Evolutionary conservation across 2,888 invertebrate species (phyloP).

Genomic region (Malthinus seriepunctatus): DNA sequence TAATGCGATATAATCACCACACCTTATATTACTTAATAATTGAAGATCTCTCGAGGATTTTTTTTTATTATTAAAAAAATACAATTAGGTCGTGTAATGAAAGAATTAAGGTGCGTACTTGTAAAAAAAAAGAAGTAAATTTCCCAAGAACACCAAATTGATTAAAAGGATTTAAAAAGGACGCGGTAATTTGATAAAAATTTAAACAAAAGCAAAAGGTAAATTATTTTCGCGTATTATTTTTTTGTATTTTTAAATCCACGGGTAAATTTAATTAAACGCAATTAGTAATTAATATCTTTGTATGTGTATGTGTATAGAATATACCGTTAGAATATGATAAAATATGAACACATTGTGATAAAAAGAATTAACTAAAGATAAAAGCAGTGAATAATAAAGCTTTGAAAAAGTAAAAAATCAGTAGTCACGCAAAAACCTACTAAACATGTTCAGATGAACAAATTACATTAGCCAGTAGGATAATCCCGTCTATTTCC

Average conservation of each 20-base stretch:
- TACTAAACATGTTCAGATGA: conserved; percentile 55
- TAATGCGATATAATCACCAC: no score
- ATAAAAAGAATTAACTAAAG: conserved; percentile 54
- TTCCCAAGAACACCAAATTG: no score
- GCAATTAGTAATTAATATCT: conserved; percentile 36
- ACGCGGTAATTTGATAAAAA: not conserved
- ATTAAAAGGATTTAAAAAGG: not conserved
- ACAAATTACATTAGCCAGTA: conserved; percentile 54
- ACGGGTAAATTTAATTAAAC: conserved; percentile 35
- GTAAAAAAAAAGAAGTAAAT: no score
- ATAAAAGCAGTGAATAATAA: conserved; percentile 54
- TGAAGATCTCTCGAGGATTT: no score
- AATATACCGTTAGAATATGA: conserved; percentile 11
- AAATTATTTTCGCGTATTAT: no score
- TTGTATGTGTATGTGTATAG: conserved; percentile 10
- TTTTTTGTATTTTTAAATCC: conserved; percentile 8
- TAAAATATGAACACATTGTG: conserved; percentile 35
- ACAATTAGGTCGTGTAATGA: no score
- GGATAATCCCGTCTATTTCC: conserved; percentile 52
- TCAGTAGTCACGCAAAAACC: conserved; percentile 53
- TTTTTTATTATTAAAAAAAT: no score
- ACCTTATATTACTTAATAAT: no score
- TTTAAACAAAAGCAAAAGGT: not conserved
- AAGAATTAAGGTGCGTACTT: no score
- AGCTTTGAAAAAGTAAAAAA: conserved; percentile 46